These are phyloP conservation scores for Drosophila willistoni DNA, from an alignment of 1,140 invertebrate genomes.

Conservation along the genomic window DNA sequence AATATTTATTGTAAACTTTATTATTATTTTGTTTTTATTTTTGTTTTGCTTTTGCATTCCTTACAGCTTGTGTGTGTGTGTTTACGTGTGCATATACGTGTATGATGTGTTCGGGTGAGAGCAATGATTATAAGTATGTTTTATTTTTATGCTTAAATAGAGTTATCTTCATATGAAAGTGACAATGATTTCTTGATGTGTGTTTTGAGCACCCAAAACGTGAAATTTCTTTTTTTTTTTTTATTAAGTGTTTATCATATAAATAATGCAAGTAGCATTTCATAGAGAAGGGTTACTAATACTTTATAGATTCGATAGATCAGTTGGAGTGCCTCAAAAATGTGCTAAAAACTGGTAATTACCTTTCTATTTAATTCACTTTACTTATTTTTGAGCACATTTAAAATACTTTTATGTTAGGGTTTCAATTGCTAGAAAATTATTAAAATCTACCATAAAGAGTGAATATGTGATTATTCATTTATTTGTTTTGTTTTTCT, in stretches of 20 bases:
- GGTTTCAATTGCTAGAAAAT: constrained; percentile 60
- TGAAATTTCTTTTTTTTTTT: constrained; percentile 32
- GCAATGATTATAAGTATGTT: constrained; percentile 49
- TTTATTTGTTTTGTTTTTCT: neutral
- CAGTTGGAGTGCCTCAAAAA: constrained; percentile 42
- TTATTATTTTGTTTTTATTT: constrained; percentile 52
- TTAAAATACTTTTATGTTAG: constrained; percentile 72
- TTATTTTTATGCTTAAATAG: constrained; percentile 31
- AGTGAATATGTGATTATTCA: constrained; percentile 39
- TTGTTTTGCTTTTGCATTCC: constrained; percentile 50
- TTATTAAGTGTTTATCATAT: constrained; percentile 41
- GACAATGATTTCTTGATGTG: constrained; percentile 29
- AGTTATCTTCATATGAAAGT: constrained; percentile 26
- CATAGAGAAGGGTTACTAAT: constrained; percentile 52
- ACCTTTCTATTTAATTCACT: constrained; percentile 18
- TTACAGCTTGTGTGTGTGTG: constrained; percentile 50
- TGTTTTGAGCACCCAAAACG: constrained; percentile 57
- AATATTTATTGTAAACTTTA: constrained; percentile 73
- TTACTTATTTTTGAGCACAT: constrained; percentile 66
- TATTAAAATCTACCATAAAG: constrained; percentile 69
- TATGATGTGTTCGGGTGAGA: constrained; percentile 36
- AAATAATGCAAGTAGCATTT: constrained; percentile 69
- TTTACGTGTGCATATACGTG: constrained; percentile 26
- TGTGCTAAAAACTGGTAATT: constrained; percentile 49
- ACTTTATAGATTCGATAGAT: constrained; percentile 51